phyloP scores from a whole-genome alignment of 1,140 invertebrate species.

The Trichonephila clavata region DNA sequence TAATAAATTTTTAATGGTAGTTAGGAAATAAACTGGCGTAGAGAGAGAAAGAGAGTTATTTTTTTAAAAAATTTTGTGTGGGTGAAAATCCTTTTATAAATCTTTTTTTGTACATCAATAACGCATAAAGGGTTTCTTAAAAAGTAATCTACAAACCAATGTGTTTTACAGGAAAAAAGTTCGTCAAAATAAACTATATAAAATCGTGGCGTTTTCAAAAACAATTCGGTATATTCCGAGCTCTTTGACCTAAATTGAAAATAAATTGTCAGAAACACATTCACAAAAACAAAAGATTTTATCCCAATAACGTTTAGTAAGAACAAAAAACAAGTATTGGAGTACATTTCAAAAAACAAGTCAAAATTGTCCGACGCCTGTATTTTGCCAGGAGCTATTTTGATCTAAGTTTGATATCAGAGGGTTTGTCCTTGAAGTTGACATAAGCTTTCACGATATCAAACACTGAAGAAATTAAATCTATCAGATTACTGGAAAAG shows the following conservation, averaged over 20 bases:
- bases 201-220: no score
- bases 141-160: no score
- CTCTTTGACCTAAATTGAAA: not conserved
- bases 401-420: slow-evolving; percentile 3
- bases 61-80: no score
- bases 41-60: no score
- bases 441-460: not conserved
- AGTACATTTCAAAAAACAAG: not conserved
- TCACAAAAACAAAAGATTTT: not conserved
- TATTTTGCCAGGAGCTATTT: not conserved
- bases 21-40: no score
- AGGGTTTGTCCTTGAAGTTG: not conserved
- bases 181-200: no score
- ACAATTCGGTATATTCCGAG: no score
- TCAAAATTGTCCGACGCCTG: not conserved
- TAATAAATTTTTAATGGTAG: no score
- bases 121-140: no score
- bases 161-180: no score
- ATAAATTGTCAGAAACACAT: not conserved
- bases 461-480: not conserved
- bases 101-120: no score
- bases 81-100: no score
- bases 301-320: not conserved
- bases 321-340: not conserved
- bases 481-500: not conserved